phyloP scores from a whole-genome alignment of 2,797 vertebrate species.

The Poecilia gillii region DNA sequence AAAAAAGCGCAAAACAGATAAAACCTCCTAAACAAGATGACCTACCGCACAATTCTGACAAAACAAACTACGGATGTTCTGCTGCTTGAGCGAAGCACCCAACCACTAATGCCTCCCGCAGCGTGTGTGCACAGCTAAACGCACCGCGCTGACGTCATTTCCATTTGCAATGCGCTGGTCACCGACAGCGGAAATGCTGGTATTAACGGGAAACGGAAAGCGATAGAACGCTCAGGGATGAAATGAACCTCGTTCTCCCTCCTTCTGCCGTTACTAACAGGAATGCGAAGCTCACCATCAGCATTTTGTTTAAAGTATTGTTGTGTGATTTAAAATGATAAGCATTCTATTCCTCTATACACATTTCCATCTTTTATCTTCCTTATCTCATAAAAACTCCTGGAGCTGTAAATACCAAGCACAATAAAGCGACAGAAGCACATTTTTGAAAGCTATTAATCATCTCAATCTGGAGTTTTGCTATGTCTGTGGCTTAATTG shows the following conservation, averaged over 20 bases:
- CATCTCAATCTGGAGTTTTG: not conserved
- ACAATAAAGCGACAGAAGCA: not conserved
- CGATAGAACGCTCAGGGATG: conserved; percentile 58
- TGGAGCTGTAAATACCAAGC: not conserved
- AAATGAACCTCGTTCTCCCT: conserved; percentile 33
- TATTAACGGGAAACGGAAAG: conserved; percentile 64
- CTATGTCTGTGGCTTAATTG: conserved; percentile 12
- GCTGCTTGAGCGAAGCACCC: conserved; percentile 55
- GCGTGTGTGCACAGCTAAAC: conserved; percentile 51
- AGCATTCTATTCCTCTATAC: conserved; percentile 31
- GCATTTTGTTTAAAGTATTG: conserved; percentile 47
- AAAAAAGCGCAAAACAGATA: conserved; percentile 67
- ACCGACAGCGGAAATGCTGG: conserved; percentile 66
- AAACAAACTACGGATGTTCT: conserved; percentile 69
- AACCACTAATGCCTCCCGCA: conserved; percentile 53
- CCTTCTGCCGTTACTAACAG: conserved; percentile 25
- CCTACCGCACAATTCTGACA: conserved; percentile 76
- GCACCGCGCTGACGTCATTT: conserved; percentile 27
- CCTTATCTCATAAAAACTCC: not conserved
- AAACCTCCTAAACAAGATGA: conserved; percentile 71
- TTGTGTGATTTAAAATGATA: conserved; percentile 42
- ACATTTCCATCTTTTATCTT: conserved; percentile 4
- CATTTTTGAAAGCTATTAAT: not conserved
- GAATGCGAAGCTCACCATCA: conserved; percentile 53
- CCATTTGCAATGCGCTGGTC: conserved; percentile 64